Evolutionary conservation across 2,888 invertebrate species (phyloP), one percentile per base, ranked within the genome.

Genomic region (Pharmacophagus antenor): DNA sequence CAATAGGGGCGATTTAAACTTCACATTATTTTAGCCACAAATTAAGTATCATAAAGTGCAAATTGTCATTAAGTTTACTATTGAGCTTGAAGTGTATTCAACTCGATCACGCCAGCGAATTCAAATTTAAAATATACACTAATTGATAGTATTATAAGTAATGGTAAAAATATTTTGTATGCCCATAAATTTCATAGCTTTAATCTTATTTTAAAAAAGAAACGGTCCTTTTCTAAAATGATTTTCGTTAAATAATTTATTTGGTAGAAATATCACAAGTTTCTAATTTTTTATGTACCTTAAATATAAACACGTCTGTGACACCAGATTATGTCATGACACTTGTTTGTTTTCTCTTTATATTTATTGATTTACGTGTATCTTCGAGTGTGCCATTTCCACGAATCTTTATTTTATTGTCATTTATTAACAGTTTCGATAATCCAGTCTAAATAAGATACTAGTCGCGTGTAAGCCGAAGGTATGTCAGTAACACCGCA

Each of bases 401-500:
- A 31, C 2, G 31, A 31, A 31, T 31, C 31, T 31, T 1, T n/a
- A 6, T 42, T 42, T 42, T 23, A 20, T 41, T 41, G 21, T 54
- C 7, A 44, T n/a, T 18, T 17, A 17, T 51, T 41, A 48, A 67
- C 55, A 23, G 56, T 61, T 20, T 64, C 42, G 25, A 62, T 60
- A 51, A 77, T 93, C 94, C 94, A 94, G 47, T 91, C 82, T 69
- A 93, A 79, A 69, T 92, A 94, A 46, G 82, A 73, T 0, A 91
- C 68, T 0, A 94, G 84, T 61, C 88, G 87, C 0, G 94, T 94
- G 68, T 94, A 94, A 7, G 94, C 86, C 0, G 92, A 93, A 0
- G 94, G 94, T 69, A 82, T 84, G 1, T 88, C 89, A 54, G 88
- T 83, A 0, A 48, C 52, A 2, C 80, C 82, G 50, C 82, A 83